phyloP scores from a whole-genome alignment of 2,797 vertebrate species.

The Ambastaia sidthimunki region DNA sequence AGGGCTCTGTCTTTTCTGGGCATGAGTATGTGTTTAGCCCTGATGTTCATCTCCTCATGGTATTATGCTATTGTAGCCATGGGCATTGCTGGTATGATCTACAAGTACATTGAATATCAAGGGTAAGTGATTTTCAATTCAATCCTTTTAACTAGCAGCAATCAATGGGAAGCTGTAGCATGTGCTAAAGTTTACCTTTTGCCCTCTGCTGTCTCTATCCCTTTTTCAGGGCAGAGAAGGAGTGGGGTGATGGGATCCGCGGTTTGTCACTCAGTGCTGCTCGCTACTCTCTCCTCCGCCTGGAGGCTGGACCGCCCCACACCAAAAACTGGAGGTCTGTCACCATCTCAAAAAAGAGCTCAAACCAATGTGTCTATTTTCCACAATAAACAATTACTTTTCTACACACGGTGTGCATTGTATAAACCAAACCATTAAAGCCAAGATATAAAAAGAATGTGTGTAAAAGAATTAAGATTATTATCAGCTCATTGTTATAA shows the following conservation, averaged over 20 bases:
- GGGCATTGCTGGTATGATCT: constrained; percentile 98
- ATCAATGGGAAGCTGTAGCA: not conserved
- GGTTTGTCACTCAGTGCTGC: constrained; percentile 94
- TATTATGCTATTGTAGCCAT: constrained; percentile 98
- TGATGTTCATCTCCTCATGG: constrained; percentile 99
- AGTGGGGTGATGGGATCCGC: constrained; percentile 97
- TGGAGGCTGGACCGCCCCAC: constrained; percentile 95
- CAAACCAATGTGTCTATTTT: not conserved
- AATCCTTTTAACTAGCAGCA: constrained; percentile 1
- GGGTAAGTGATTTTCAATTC: constrained; percentile 81
- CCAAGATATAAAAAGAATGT: too few species aligned
- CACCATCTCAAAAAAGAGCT: constrained; percentile 49
- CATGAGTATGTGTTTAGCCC: constrained; percentile 96
- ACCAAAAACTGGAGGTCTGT: constrained; percentile 98
- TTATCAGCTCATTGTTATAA: not conserved
- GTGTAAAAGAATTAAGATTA: not conserved
- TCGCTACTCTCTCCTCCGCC: constrained; percentile 88
- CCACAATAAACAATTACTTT: not conserved
- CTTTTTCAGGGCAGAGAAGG: constrained; percentile 90
- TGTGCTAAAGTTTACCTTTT: constrained; percentile 1
- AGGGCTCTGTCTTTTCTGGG: constrained; percentile 97
- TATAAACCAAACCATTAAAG: not conserved
- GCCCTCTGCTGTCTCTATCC: constrained; percentile 19
- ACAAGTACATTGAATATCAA: constrained; percentile 99
- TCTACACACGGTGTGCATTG: too few species aligned